Conservation (phyloP, 1,140 invertebrate species). For the Helicorthomorpha holstii region DNA sequence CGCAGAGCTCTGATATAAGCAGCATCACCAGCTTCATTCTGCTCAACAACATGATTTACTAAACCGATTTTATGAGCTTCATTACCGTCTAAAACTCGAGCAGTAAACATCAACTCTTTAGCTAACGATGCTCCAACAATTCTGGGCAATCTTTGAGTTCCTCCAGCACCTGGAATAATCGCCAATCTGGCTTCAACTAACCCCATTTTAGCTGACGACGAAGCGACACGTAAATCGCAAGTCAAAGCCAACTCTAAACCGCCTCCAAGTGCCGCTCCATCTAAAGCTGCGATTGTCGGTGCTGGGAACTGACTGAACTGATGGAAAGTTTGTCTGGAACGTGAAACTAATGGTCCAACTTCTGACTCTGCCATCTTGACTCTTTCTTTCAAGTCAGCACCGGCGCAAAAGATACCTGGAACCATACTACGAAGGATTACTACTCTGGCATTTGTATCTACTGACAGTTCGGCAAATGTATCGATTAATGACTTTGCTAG, state of each 20-base stretch:
- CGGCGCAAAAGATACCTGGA: constrained; percentile 69
- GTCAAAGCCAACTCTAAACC: constrained; percentile 87
- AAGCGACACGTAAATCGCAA: constrained; percentile 75
- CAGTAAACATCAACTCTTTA: constrained; percentile 94
- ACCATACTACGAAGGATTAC: constrained; percentile 75
- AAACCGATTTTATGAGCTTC: constrained; percentile 64
- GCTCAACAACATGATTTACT: constrained; percentile 69
- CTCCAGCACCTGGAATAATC: constrained; percentile 89
- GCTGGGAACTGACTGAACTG: constrained; percentile 51
- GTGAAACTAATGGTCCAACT: constrained; percentile 58
- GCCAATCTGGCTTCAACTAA: constrained; percentile 88
- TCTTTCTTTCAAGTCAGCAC: constrained; percentile 91
- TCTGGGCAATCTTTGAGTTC: constrained; percentile 84
- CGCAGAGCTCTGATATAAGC: constrained; percentile 65
- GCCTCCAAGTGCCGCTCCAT: constrained; percentile 81
- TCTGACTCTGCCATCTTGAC: constrained; percentile 58
- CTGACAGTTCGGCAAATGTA: constrained; percentile 45
- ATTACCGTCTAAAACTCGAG: constrained; percentile 54
- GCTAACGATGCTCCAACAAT: constrained; percentile 70
- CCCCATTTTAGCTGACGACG: constrained; percentile 67
- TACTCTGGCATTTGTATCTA: constrained; percentile 56
- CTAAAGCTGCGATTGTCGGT: constrained; percentile 89
- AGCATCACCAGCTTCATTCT: constrained; percentile 69
- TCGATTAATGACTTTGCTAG: constrained; percentile 44
- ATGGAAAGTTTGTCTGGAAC: constrained; percentile 51